These are phyloP conservation scores for Eristalis arbustorum DNA, from an alignment of 2,888 invertebrate genomes.

Conservation along the genomic window DNA sequence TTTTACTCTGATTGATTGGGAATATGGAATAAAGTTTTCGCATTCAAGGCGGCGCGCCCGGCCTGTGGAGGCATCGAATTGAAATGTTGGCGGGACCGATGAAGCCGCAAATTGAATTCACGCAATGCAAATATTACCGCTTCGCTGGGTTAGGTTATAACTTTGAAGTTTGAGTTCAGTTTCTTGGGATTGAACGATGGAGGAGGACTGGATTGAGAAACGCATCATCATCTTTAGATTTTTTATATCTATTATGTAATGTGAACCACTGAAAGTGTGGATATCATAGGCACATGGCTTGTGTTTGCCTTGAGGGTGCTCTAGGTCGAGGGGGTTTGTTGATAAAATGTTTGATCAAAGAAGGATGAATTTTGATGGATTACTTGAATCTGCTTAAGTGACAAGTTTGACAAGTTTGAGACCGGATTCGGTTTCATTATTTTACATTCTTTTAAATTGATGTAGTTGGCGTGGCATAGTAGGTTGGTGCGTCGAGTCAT, in stretches of 20 bases:
- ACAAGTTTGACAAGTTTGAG: too few relatives aligned
- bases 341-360: not conserved
- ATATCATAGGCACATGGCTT: not conserved
- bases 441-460: too few relatives aligned
- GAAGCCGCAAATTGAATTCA: conserved; percentile 13
- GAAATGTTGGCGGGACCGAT: not conserved
- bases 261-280: not conserved
- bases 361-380: too few relatives aligned
- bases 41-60: not conserved
- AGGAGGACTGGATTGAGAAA: not conserved
- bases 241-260: not conserved
- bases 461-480: too few relatives aligned
- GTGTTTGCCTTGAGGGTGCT: conserved; percentile 4
- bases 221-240: not conserved
- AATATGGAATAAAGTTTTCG: conserved; percentile 4
- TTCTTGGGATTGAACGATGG: not conserved
- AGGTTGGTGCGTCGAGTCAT: too few relatives aligned
- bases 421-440: too few relatives aligned
- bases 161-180: conserved; percentile 12
- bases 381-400: too few relatives aligned
- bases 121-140: conserved; percentile 15
- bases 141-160: not conserved
- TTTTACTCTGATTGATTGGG: conserved; percentile 38
- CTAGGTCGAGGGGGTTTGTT: not conserved
- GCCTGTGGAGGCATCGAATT: not conserved